Percentiles rank a stretch among this genome's conserved stretches.
These are phyloP conservation scores for Chymomyza fuscimana DNA, from an alignment of 2,888 invertebrate species.

Conservation along the genomic window DNA sequence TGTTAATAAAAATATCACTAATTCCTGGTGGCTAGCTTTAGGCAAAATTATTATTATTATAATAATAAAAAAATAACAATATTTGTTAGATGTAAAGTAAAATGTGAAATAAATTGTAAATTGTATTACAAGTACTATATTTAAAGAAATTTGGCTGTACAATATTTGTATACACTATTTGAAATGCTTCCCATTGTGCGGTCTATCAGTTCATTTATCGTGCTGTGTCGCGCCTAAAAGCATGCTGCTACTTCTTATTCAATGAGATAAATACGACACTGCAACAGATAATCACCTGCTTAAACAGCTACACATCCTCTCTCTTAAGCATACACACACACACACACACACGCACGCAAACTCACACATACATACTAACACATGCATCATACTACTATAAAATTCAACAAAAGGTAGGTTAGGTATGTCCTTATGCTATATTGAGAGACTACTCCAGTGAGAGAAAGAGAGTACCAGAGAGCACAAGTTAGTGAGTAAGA, in stretches of 20 bases:
- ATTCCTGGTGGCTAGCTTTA: too few species aligned
- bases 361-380: slow-evolving; percentile 7
- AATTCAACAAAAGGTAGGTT: slow-evolving; percentile 75
- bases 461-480: slow-evolving; percentile 16
- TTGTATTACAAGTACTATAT: too few species aligned
- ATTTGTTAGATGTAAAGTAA: too few species aligned
- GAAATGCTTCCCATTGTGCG: background rate
- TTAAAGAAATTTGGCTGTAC: too few species aligned
- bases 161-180: background rate
- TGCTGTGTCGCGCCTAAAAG: slow-evolving; percentile 33
- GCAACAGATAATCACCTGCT: slow-evolving; percentile 75
- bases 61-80: too few species aligned
- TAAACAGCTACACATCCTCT: slow-evolving; percentile 46
- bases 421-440: slow-evolving; percentile 57
- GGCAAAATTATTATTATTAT: too few species aligned
- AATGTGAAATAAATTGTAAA: too few species aligned
- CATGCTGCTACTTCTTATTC: slow-evolving; percentile 43
- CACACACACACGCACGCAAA: slow-evolving; percentile 14
- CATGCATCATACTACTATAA: slow-evolving; percentile 57
- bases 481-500: slow-evolving; percentile 23
- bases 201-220: background rate
- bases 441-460: slow-evolving; percentile 18
- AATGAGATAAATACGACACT: slow-evolving; percentile 68
- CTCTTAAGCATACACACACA: slow-evolving; percentile 24
- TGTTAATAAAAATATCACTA: too few species aligned